phyloP scores from a whole-genome alignment of 2,797 vertebrate genomes.

The Pseudomugil tenellus region DNA sequence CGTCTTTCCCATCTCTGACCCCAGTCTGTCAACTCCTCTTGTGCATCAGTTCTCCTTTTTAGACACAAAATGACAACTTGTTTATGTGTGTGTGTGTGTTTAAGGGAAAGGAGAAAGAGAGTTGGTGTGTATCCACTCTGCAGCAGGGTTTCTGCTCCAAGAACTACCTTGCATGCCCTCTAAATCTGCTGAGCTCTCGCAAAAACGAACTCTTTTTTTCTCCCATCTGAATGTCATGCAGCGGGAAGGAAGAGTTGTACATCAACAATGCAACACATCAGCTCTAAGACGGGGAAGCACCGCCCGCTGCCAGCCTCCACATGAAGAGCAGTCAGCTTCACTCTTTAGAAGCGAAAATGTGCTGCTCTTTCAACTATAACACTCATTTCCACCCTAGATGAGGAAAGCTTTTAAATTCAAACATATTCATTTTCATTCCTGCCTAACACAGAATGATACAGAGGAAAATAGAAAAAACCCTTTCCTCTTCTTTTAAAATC shows the following conservation, averaged over 20 bases:
- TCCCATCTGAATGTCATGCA: slow-evolving; percentile 24
- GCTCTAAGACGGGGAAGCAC: slow-evolving; percentile 26
- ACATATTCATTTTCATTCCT: slow-evolving; percentile 43
- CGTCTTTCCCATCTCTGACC: slow-evolving; percentile 39
- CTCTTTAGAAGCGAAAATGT: slow-evolving; percentile 31
- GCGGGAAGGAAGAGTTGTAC: slow-evolving; percentile 29
- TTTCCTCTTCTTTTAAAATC: neutral
- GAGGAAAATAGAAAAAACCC: neutral
- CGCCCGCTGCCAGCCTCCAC: slow-evolving; percentile 32
- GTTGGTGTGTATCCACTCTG: slow-evolving; percentile 23
- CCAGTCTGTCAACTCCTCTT: slow-evolving; percentile 29
- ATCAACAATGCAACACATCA: slow-evolving; percentile 22
- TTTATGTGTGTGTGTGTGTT: slow-evolving; percentile 20
- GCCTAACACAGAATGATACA: slow-evolving; percentile 40
- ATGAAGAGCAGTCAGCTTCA: slow-evolving; percentile 40
- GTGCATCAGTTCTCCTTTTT: slow-evolving; percentile 24
- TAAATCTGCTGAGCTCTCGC: slow-evolving; percentile 78
- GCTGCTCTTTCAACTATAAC: slow-evolving; percentile 36
- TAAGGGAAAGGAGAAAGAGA: slow-evolving; percentile 16
- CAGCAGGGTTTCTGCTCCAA: slow-evolving; percentile 51
- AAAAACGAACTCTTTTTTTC: slow-evolving; percentile 43
- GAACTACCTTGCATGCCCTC: slow-evolving; percentile 73
- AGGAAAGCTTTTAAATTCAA: slow-evolving; percentile 30
- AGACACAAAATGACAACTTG: slow-evolving; percentile 45
- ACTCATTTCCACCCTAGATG: slow-evolving; percentile 7